Percentiles rank a stretch among this genome's conserved stretches.
Conservation (phyloP, 2,113 vertebrate species). For the Albula goreensis region DNA sequence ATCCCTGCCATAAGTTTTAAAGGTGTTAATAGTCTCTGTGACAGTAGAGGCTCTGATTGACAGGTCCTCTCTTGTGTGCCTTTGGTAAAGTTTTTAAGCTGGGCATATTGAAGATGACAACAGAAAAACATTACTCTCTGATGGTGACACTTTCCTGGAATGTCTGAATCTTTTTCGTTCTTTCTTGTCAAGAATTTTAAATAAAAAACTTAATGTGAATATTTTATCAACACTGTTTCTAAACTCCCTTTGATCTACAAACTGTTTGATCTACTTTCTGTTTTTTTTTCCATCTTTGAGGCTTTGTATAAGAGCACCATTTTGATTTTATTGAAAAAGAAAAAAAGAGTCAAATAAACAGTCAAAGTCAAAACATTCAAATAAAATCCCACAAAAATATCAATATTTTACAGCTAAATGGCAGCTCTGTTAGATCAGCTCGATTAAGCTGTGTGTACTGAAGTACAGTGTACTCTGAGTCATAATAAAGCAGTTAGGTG, state of each 20-base stretch:
- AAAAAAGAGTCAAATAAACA: too few relatives aligned
- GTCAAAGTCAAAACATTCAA: background rate
- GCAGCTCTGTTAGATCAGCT: background rate
- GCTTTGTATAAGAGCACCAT: background rate
- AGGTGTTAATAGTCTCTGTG: background rate
- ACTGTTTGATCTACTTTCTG: too few relatives aligned
- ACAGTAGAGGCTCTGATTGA: background rate
- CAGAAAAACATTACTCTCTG: background rate
- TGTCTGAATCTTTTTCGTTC: background rate
- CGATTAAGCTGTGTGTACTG: background rate
- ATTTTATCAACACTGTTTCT: background rate
- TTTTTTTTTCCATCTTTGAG: background rate
- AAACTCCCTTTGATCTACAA: background rate
- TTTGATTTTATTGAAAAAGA: background rate
- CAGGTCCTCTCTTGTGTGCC: background rate
- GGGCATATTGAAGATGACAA: too few relatives aligned
- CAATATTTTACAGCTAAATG: background rate
- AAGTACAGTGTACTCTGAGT: background rate
- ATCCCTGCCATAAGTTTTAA: background rate
- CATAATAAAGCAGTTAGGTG: too few relatives aligned
- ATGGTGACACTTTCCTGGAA: background rate
- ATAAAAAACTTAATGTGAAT: background rate
- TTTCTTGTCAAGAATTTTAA: background rate
- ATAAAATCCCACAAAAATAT: background rate
- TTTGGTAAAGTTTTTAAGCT: background rate